Evolutionary conservation across 2,797 vertebrate genomes (phyloP).

Genomic region (Enteromius unitaeniatus): DNA sequence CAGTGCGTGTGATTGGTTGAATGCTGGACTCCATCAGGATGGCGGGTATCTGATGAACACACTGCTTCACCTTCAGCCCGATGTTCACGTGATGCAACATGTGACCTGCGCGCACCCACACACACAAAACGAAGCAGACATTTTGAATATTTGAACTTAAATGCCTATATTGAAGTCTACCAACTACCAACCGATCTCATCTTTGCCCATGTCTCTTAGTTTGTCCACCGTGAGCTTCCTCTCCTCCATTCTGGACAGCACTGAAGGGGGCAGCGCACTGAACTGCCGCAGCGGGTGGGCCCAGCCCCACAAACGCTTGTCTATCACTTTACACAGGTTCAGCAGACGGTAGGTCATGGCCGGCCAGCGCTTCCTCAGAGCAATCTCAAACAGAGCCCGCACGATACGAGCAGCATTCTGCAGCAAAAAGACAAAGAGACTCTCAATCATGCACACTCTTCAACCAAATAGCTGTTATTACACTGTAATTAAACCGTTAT

Average conservation of each 20-base stretch:
- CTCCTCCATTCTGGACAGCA: slow-evolving; percentile 90
- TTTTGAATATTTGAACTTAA: not conserved
- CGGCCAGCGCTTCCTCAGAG: slow-evolving; percentile 95
- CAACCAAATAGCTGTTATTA: not conserved
- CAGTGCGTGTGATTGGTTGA: slow-evolving; percentile 97
- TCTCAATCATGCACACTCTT: not conserved
- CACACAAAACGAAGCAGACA: not conserved
- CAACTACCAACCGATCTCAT: slow-evolving; percentile 91
- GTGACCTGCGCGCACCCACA: slow-evolving; percentile 82
- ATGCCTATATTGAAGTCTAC: not conserved
- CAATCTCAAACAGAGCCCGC: slow-evolving; percentile 95
- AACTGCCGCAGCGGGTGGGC: slow-evolving; percentile 94
- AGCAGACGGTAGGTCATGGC: slow-evolving; percentile 95
- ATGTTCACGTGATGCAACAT: slow-evolving; percentile 98
- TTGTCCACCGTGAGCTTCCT: slow-evolving; percentile 93
- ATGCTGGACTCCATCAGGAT: slow-evolving; percentile 91
- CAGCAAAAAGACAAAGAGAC: slow-evolving; percentile 33
- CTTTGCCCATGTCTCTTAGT: slow-evolving; percentile 96
- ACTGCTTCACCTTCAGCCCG: slow-evolving; percentile 93
- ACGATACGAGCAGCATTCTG: slow-evolving; percentile 97
- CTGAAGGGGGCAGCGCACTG: slow-evolving; percentile 80
- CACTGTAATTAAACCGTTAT: not conserved
- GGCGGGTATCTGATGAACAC: slow-evolving; percentile 94
- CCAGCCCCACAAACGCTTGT: slow-evolving; percentile 95
- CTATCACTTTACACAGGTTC: slow-evolving; percentile 94